Evolutionary conservation across 2,113 vertebrate genomes (phyloP), one percentile per base, ranked within the genome.

Genomic region (Gobius niger): DNA sequence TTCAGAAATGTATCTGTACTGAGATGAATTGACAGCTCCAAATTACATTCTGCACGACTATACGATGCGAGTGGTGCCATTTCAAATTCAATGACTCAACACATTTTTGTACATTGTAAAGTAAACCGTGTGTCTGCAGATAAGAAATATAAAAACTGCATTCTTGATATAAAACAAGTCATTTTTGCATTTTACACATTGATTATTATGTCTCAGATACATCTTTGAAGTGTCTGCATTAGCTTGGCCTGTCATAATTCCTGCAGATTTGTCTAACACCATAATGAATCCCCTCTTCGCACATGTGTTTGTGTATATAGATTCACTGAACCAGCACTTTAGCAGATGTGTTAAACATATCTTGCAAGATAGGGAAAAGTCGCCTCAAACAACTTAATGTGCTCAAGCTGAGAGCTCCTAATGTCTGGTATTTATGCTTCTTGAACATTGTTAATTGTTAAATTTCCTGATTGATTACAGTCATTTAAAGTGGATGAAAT

Each of bases 1-100:
- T 34, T 14, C 24, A 13, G 4, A 66, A 67, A 61, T 18, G 16
- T 60, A 7, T 69, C 67, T 71, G 64, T 63, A 53, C 7, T 34
- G 44, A 56, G 54, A 59, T 60, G 47, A 61, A 51, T 82, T 63
- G 63, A 62, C 50, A 10, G 41, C 12, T 44, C 13, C 24, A 13
- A 19, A 44, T 18, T 19, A 57, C 47, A 47, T 64, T 59, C 63
- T 44, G 15, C 40, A 15, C 12, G 2, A 59, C 56, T 15, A 59
- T 59, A 2, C 42, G 8, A 44, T 60, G 40, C n/a, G 13, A 60
- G 34, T 16, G 57, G 42, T 60, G 57, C 34, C 6, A n/a, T n/a
- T n/a, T 44, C 54, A 57, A 15, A 57, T 14, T 57, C 54, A 57
- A 11, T 57, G 54, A 57, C 54, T 40, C 54, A 15, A 15, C 54